Evolutionary conservation across 1,140 invertebrate genomes (phyloP).

Genomic region (Drosophila quadrilineata): DNA sequence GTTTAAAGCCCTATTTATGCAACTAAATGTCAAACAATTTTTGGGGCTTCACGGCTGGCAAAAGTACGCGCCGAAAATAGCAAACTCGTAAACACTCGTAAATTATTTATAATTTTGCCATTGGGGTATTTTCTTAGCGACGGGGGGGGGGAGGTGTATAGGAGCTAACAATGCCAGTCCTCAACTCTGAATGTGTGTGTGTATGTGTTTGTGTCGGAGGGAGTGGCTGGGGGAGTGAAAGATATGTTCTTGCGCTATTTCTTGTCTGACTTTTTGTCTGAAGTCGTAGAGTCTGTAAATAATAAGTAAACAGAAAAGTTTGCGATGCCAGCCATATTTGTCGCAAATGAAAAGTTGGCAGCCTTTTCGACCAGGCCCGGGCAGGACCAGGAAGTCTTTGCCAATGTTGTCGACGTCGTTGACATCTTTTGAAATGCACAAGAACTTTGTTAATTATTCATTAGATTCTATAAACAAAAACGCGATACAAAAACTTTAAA

Average conservation of each 20-base stretch:
- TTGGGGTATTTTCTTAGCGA: constrained; percentile 15
- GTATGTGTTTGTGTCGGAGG: not conserved
- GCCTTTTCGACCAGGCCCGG: constrained; percentile 38
- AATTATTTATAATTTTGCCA: constrained; percentile 59
- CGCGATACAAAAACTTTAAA: constrained; percentile 80
- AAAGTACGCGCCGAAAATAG: constrained; percentile 29
- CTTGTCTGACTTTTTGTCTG: constrained; percentile 28
- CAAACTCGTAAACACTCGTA: constrained; percentile 50
- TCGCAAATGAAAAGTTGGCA: constrained; percentile 74
- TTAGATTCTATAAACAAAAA: constrained; percentile 80
- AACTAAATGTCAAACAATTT: constrained; percentile 44
- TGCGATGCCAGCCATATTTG: constrained; percentile 70
- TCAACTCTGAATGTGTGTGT: no score
- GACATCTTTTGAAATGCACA: constrained; percentile 76
- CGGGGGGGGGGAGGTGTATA: no score
- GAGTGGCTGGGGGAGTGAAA: not conserved
- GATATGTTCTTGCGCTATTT: constrained; percentile 21
- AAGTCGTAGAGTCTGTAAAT: constrained; percentile 69
- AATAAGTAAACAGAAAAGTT: constrained; percentile 77
- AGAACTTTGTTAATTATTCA: constrained; percentile 80
- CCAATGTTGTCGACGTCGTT: constrained; percentile 38
- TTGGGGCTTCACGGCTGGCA: constrained; percentile 12
- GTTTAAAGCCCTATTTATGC: constrained; percentile 41
- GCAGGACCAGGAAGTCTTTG: constrained; percentile 49
- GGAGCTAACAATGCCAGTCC: no score